phyloP scores from a whole-genome alignment of 2,113 vertebrate genomes.

The Chloroceryle aenea region DNA sequence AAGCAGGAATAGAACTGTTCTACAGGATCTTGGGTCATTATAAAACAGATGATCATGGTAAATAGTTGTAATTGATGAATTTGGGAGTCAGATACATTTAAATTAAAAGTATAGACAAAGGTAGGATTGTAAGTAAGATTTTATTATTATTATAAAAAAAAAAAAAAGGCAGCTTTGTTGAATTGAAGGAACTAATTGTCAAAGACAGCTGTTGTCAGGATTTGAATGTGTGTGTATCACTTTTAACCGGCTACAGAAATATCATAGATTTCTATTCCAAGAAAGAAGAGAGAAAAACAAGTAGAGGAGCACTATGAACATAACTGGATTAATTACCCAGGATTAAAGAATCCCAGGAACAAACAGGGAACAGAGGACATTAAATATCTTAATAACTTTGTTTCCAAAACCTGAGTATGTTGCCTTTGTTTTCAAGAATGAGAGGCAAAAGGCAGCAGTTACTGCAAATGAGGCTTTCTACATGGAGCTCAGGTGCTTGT shows the following conservation, averaged over 20 bases:
- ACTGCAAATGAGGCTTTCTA: background rate
- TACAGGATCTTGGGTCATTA: background rate
- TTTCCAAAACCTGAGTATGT: background rate
- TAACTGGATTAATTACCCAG: background rate
- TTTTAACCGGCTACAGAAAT: background rate
- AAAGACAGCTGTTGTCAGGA: background rate
- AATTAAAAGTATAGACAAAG: background rate
- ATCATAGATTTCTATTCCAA: background rate
- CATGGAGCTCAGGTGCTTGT: background rate
- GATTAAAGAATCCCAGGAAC: background rate
- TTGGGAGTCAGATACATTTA: background rate
- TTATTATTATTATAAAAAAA: background rate
- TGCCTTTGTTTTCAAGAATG: background rate
- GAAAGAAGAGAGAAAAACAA: background rate
- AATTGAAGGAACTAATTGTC: background rate
- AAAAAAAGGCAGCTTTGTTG: background rate
- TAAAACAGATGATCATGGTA: background rate
- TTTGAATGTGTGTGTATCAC: background rate
- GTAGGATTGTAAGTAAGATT: background rate
- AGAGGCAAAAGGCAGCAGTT: background rate
- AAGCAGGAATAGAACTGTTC: background rate
- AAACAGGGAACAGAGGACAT: background rate
- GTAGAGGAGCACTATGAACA: background rate
- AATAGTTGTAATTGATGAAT: background rate
- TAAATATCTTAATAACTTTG: background rate